Evolutionary conservation across 2,888 invertebrate species (phyloP).

Genomic region (Cremastobaeus sp.): DNA sequence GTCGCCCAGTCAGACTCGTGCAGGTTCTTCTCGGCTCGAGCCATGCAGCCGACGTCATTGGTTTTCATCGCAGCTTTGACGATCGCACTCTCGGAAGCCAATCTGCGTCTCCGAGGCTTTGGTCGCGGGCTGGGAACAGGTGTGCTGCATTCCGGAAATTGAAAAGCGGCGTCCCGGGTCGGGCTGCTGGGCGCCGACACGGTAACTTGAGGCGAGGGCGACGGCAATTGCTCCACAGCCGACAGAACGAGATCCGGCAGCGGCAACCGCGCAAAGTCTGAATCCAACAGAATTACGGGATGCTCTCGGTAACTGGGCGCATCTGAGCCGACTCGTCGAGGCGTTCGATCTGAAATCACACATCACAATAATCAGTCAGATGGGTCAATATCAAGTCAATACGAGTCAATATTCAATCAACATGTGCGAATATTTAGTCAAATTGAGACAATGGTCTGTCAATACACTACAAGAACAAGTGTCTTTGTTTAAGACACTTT

Average conservation of each 20-base stretch:
- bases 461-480: no score
- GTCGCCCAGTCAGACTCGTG: constrained; percentile 75
- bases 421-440: no score
- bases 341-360: constrained; percentile 72
- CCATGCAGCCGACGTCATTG: constrained; percentile 62
- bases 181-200: constrained; percentile 77
- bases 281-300: constrained; percentile 73
- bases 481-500: no score
- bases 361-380: no score
- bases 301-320: constrained; percentile 68
- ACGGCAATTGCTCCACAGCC: constrained; percentile 75
- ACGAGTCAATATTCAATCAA: no score
- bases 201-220: constrained; percentile 74
- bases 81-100: constrained; percentile 74
- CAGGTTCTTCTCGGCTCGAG: constrained; percentile 65
- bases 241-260: constrained; percentile 75
- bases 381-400: no score
- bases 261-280: constrained; percentile 73
- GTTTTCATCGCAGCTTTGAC: constrained; percentile 68
- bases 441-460: no score
- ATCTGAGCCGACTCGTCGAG: constrained; percentile 69
- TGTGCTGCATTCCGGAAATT: constrained; percentile 75
- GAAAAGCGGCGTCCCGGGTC: constrained; percentile 76
- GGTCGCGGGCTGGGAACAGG: constrained; percentile 76
- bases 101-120: constrained; percentile 75